Evolutionary conservation across 2,797 vertebrate genomes (phyloP), one percentile per base, ranked within the genome.

Genomic region (Macropodus opercularis): DNA sequence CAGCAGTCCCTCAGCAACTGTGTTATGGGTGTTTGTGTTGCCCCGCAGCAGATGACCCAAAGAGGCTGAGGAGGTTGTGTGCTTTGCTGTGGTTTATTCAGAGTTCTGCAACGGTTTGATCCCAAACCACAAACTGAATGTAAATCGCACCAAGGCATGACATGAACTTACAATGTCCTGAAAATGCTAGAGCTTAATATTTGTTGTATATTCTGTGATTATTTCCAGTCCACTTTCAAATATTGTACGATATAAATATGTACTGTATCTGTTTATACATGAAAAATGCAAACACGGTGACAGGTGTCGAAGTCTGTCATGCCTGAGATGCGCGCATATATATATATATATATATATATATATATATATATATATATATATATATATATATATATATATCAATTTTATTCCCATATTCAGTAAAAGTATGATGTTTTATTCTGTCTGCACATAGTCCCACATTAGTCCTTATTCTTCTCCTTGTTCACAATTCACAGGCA

Each of bases 281-380:
- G 74, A 69, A 78, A n/a, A 68, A 56, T 83, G 81, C 86, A 69
- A 52, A 75, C 80, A 81, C 70, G 55, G 69, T 21, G 68, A 55
- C 75, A 49, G 69, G 69, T 44, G 8, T 62, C 62, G 54, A 63
- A 70, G 72, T 67, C 80, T 73, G 79, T 76, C 64, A 70, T 41
- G 65, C 46, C 72, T 84, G 87, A 72, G 69, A 70, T 79, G 81
- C 84, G n/a, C n/a, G n/a, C n/a, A 82, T 84, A 90, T 84, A 89
- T 87, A 90, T 91, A 87, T 82, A 90, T 84, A 90, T 89, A 89
- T 86, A n/a, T n/a, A n/a, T 87, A 86, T 86, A 85, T 76, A 85
- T 83, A 72, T 58, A 82, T 84, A 90, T 84, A 89, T 87, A 90
- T 91, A 82, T 84, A 90, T 84, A 89, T 87, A 90, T 91, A 87